Evolutionary conservation across 2,113 vertebrate species (phyloP).

Genomic region (Axis porcinus): DNA sequence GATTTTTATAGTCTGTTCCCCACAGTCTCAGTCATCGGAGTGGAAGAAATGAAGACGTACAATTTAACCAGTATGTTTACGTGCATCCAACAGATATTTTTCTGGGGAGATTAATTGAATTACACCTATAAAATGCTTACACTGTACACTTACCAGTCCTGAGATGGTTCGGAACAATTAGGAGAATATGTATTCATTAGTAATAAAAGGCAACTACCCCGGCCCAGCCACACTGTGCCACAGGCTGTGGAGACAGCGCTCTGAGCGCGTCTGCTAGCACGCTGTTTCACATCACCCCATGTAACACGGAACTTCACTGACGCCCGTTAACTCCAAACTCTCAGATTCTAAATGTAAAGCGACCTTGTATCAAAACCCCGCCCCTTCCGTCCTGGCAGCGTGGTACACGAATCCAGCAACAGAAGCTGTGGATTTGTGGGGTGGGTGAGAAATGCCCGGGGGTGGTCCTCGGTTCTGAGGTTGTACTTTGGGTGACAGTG

Average conservation of each 20-base stretch:
- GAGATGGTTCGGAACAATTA: constrained; percentile 62
- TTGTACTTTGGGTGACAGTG: accelerated
- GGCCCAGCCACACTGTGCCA: neutral
- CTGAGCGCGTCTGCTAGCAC: neutral
- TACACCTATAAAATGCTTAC: constrained; percentile 71
- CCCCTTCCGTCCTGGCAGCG: accelerated
- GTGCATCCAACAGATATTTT: constrained; percentile 67
- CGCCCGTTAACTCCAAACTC: neutral
- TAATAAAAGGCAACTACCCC: neutral
- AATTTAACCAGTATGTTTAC: constrained; percentile 81
- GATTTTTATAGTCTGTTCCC: constrained; percentile 76
- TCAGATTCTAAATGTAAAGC: neutral
- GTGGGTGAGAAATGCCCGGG: accelerated
- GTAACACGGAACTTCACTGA: neutral
- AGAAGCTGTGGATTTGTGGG: neutral
- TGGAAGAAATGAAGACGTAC: constrained; percentile 82
- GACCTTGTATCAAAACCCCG: no score
- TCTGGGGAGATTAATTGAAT: constrained; percentile 78
- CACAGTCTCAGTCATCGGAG: constrained; percentile 68
- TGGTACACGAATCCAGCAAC: accelerated
- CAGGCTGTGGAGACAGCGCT: neutral
- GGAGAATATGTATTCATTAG: constrained; percentile 33
- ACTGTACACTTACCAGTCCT: constrained; percentile 34
- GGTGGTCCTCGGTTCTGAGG: neutral
- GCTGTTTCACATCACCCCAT: neutral